Evolutionary conservation across 2,888 invertebrate species (phyloP).

Genomic region (Stenchaetothrips biformis): DNA sequence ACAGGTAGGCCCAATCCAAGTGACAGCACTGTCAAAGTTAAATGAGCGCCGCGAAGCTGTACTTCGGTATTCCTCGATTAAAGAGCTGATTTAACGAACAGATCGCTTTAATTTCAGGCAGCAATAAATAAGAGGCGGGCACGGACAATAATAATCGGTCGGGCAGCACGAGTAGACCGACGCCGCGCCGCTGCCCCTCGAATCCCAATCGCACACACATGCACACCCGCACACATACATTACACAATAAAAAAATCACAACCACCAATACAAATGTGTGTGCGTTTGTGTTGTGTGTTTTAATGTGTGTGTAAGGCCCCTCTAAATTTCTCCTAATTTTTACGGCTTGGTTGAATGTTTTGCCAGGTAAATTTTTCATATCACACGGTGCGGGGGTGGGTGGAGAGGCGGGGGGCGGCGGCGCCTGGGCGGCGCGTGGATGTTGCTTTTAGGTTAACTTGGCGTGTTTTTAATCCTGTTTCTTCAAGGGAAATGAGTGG

Average conservation of each 20-base stretch:
- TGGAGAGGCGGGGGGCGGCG: too few species aligned
- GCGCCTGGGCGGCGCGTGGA: too few species aligned
- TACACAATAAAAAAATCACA: not conserved
- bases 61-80: not conserved
- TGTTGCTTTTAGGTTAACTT: too few species aligned
- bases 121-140: not conserved
- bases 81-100: too few species aligned
- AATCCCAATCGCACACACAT: not conserved
- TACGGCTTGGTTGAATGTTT: too few species aligned
- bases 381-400: too few species aligned
- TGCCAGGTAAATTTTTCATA: too few species aligned
- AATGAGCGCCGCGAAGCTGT: not conserved
- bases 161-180: not conserved
- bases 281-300: not conserved
- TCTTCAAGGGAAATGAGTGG: not conserved
- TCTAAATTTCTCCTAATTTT: too few species aligned
- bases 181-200: not conserved
- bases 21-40: not conserved
- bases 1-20: not conserved
- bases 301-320: not conserved
- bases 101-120: too few species aligned
- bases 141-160: not conserved
- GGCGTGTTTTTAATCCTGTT: too few species aligned
- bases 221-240: not conserved
- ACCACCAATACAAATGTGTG: not conserved